A percentile compares a stretch with the other conserved stretches of the same genome.
These are phyloP conservation scores for Corythucha ciliata DNA, from an alignment of 2,888 invertebrate genomes.

Conservation along the genomic window DNA sequence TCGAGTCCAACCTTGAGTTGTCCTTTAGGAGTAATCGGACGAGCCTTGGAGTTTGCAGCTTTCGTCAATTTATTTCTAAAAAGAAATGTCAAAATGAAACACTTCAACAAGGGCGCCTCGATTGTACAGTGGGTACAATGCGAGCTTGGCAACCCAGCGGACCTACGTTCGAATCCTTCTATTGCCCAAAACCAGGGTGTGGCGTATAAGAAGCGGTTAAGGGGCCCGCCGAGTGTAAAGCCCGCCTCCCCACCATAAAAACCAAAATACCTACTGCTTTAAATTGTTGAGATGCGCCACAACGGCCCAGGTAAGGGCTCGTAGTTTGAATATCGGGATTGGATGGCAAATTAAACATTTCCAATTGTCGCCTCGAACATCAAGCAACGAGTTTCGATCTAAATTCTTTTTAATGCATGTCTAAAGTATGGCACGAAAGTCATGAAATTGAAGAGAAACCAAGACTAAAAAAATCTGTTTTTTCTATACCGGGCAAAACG, in stretches of 20 bases:
- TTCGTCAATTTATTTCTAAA: background rate
- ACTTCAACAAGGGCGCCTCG: too few relatives aligned
- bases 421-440: too few relatives aligned
- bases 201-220: background rate
- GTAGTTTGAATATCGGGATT: slow-evolving; percentile 19
- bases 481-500: slow-evolving; percentile 42
- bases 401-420: slow-evolving; percentile 23
- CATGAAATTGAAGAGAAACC: too few relatives aligned
- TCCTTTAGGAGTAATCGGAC: too few relatives aligned
- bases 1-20: too few relatives aligned
- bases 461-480: background rate
- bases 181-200: background rate
- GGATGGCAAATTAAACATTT: slow-evolving; percentile 22
- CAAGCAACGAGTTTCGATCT: slow-evolving; percentile 1
- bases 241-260: background rate
- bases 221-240: background rate
- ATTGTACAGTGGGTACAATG: too few relatives aligned
- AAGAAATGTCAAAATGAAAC: background rate
- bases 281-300: slow-evolving; percentile 12
- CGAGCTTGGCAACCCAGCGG: too few relatives aligned
- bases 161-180: too few relatives aligned
- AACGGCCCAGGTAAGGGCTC: slow-evolving; percentile 23
- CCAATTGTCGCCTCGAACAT: slow-evolving; percentile 20
- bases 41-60: background rate
- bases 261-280: slow-evolving; percentile 14